A percentile compares a stretch with the other conserved stretches of the same genome.
phyloP scores from a whole-genome alignment of 2,888 invertebrate genomes.

The Xestoiulus laeticollis region DNA sequence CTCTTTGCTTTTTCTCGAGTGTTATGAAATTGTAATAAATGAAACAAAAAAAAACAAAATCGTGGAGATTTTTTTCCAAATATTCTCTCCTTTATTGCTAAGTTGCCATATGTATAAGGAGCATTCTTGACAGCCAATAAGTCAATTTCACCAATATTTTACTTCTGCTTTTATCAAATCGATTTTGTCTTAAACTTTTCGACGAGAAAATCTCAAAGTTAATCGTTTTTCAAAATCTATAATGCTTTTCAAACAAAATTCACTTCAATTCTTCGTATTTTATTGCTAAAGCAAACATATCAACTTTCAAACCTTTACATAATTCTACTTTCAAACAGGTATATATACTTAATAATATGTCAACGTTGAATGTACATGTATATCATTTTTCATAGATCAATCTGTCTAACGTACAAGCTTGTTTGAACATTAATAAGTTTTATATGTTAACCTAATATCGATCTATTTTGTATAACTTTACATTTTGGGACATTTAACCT shows the following conservation, averaged over 20 bases:
- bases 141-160: constrained; percentile 13
- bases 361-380: neutral
- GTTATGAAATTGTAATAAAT: constrained; percentile 17
- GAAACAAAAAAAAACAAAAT: neutral
- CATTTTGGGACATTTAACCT: too few relatives aligned
- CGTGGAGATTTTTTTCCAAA: neutral
- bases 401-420: too few relatives aligned
- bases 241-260: constrained; percentile 6
- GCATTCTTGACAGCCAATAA: neutral
- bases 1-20: neutral
- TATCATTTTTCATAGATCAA: neutral
- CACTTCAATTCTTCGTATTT: neutral
- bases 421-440: too few relatives aligned
- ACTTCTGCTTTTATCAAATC: neutral
- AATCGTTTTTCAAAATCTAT: neutral
- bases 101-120: constrained; percentile 13
- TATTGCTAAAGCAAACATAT: constrained; percentile 16
- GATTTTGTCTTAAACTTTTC: constrained; percentile 22
- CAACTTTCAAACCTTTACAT: neutral
- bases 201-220: neutral
- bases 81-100: neutral
- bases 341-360: neutral
- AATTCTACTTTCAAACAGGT: neutral
- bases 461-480: too few relatives aligned
- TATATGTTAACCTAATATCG: too few relatives aligned